Base-by-base conservation (phyloP, 1,140 invertebrate genomes). In the Nasonia longicornis region DNA sequence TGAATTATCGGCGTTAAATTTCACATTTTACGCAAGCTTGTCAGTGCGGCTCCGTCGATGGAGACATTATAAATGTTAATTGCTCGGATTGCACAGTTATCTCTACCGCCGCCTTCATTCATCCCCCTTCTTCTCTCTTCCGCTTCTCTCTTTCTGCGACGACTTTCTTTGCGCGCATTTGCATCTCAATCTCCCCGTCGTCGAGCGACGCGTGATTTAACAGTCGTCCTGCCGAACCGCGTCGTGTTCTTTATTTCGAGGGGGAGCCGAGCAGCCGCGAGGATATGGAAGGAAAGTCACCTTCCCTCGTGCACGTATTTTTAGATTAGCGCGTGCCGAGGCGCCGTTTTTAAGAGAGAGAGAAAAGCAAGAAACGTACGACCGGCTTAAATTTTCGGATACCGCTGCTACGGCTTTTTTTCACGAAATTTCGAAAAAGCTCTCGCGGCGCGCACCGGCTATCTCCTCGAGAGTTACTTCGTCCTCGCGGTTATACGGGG, bases 21-120 rank as follows among this genome's bases (percentile, higher is more conserved):
- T 84, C 84, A 84, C 86, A 86, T 88, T 89, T 88, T 86, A 87
- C 85, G 83, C 84, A 81, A 84, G 70, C 83, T 29, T 76, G 48
- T 58, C 64, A 71, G 64, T 45, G 80, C 81, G 82, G 58, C 52
- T 31, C 26, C 38, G 20, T n/a, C 42, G 63, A 89, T 89, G 86
- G 85, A 89, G 87, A 89, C 88, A 87, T 90, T 88, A 88, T 87
- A 85, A 89, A 88, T 88, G 87, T 88, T 90, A 89, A 90, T 89
- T 89, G 88, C 86, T 84, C 85, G 85, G 88, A 88, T 88, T 86
- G 87, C 87, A 85, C 85, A 85, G 85, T 86, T 87, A 87, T 87
- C 86, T 83, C 84, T 67, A 26, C 64, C 64, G 35, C 1, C 12
- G 2, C n/a, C 48, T 70, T 75, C 12, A 52, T 80, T 70, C 29